Evolutionary conservation across 2,888 invertebrate genomes (phyloP), one percentile per base, ranked within the genome.

Genomic region (Gymnocheta viridis): DNA sequence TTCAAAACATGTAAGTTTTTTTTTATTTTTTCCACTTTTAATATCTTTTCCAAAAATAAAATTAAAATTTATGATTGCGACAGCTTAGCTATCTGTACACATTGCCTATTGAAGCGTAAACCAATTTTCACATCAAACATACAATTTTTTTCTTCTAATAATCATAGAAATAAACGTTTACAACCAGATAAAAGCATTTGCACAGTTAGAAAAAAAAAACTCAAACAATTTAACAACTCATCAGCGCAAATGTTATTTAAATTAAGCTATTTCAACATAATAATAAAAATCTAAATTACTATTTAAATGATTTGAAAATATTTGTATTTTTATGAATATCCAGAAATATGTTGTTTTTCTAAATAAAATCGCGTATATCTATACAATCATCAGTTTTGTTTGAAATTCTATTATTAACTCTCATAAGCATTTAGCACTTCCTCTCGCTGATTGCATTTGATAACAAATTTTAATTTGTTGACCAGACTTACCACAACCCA

Each of bases 401-500:
- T 38, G 17, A 27, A 77, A 56, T 70, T 58, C 27, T 49, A 49
- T 47, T 58, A 60, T 69, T 58, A 35, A 19, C 47, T 29, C 22
- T 58, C 19, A 77, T 60, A 32, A 77, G 60, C 60, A 77, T 60
- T 77, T 60, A 58, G 10, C 47, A 69, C 38, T 58, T 66, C 47
- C 32, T 41, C 35, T 27, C 14, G 58, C n/a, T 58, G 35, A 49
- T 38, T 66, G 7, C 58, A 67, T 29, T 41, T 24, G 17, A 66
- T 35, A 58, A 38, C 17, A 35, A 66, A 22, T 35, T 41, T 35
- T 69, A 10, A 49, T 51, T 54, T 62, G 14, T 69, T 22, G 4
- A 35, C 60, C 62, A 69, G 72, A 89, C 92, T 92, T 90, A 93
- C 93, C 91, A 89, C 94, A 94, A 83, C 93, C 93, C 78, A 89